These are phyloP conservation scores for Labroides dimidiatus DNA, from an alignment of 2,797 vertebrate species.

Conservation along the genomic window DNA sequence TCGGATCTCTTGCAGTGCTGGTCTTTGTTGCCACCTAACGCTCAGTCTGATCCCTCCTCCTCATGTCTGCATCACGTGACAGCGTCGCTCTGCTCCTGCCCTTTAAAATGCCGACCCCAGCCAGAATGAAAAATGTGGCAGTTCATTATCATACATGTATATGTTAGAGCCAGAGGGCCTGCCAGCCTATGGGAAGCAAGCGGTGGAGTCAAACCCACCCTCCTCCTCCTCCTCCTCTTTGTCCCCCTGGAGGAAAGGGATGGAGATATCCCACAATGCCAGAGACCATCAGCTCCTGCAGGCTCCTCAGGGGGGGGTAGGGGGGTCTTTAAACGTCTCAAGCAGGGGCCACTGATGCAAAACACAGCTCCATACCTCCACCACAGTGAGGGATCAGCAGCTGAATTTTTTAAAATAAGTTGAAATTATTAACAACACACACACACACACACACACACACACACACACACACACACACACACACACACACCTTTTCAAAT, in stretches of 20 bases:
- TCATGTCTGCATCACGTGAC: constrained; percentile 7
- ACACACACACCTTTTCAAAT: too few species aligned
- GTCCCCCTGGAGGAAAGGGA: constrained; percentile 76
- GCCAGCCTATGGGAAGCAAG: constrained; percentile 40
- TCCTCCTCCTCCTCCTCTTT: constrained; percentile 31
- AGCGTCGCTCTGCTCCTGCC: constrained; percentile 26
- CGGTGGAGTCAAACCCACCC: constrained; percentile 32
- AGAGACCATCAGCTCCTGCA: constrained; percentile 79
- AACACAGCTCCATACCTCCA: constrained; percentile 4
- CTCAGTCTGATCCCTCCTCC: constrained; percentile 24
- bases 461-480: too few species aligned
- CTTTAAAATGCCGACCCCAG: constrained; percentile 59
- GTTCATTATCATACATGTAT: constrained; percentile 79
- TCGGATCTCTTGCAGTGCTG: background rate
- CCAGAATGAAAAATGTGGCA: constrained; percentile 67
- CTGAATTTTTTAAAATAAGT: background rate
- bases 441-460: too few species aligned
- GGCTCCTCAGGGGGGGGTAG: constrained; percentile 69
- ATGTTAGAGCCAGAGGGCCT: constrained; percentile 66
- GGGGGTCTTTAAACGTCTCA: constrained; percentile 11
- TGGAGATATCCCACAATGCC: constrained; percentile 80
- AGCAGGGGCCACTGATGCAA: constrained; percentile 32
- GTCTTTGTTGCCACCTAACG: constrained; percentile 79
- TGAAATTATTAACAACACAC: background rate
- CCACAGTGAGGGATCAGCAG: constrained; percentile 19